phyloP scores from a whole-genome alignment of 2,888 invertebrate species.

The Dynastes tityus region DNA sequence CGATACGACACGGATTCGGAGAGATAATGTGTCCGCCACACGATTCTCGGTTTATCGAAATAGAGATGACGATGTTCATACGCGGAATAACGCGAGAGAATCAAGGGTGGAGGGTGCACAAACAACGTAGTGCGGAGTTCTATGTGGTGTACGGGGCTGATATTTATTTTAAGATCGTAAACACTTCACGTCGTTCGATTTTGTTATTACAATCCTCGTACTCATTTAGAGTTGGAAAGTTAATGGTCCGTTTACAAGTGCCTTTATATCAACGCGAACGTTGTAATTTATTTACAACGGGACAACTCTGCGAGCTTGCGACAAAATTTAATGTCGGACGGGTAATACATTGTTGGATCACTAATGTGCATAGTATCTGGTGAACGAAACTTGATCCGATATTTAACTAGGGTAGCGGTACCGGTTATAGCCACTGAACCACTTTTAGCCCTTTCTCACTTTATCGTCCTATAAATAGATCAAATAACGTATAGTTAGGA shows the following conservation, averaged over 20 bases:
- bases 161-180: conserved; percentile 44
- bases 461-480: too few species aligned
- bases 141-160: conserved; percentile 26
- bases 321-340: conserved; percentile 9
- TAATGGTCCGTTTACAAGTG: conserved; percentile 41
- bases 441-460: too few species aligned
- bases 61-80: conserved; percentile 42
- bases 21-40: conserved; percentile 43
- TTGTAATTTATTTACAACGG: conserved; percentile 40
- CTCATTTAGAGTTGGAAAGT: conserved; percentile 40
- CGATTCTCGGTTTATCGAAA: conserved; percentile 43
- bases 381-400: too few species aligned
- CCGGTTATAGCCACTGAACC: too few species aligned
- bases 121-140: background rate
- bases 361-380: background rate
- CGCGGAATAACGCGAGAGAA: conserved; percentile 1
- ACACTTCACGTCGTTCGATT: conserved; percentile 45
- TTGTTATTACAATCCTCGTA: conserved; percentile 29
- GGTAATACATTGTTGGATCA: background rate
- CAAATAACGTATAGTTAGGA: too few species aligned
- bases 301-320: background rate
- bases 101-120: background rate
- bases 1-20: conserved; percentile 35
- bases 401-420: too few species aligned
- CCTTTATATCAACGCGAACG: conserved; percentile 32